Base-by-base conservation (phyloP, 2,797 vertebrate genomes). In the Notolabrus celidotus region DNA sequence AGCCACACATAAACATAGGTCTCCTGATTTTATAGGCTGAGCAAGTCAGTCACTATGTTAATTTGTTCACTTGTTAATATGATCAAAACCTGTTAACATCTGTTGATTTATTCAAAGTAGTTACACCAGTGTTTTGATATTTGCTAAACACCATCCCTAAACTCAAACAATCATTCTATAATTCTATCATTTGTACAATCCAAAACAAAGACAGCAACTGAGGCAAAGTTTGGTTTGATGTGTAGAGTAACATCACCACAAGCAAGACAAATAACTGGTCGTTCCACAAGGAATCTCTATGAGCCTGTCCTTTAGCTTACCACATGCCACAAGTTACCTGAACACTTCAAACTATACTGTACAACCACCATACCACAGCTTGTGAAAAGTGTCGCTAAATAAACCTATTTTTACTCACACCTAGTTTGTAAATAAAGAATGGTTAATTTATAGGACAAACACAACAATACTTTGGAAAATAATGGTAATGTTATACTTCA, bases 1-100 rank as follows among this genome's bases (percentile, higher is more conserved):
- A 29, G 42, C 53, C 25, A 17, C 41, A 20, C 25, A 57, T 51
- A 50, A 10, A 51, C 51, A 45, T 1, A 25, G 23, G 50, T 64
- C 10, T 20, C 47, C n/a, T 47, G 29, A 17, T 20, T 58, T 39
- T 19, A 22, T 25, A 56, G 23, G 27, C 27, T 55, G 14, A 53
- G 9, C 25, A 23, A 57, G 31, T 46, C 39, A 64, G 4, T 29
- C 16, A 57, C 33, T 31, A 50, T 47, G 27, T 45, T 7, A 5
- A 25, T 19, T 33, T 20, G 3, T 34, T 17, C n/a, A 16, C 34
- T 31, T 39, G 22, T 51, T 50, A n/a, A n/a, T 1, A 46, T 31
- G 29, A 31, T 8, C 4, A 31, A 31, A 31, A 31, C 8, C 29
- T 31, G 29, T 31, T 31, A 31, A 31, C 29, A 9, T 31, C 29